phyloP scores from a whole-genome alignment of 1,140 invertebrate genomes.

The Drosophila obscura region DNA sequence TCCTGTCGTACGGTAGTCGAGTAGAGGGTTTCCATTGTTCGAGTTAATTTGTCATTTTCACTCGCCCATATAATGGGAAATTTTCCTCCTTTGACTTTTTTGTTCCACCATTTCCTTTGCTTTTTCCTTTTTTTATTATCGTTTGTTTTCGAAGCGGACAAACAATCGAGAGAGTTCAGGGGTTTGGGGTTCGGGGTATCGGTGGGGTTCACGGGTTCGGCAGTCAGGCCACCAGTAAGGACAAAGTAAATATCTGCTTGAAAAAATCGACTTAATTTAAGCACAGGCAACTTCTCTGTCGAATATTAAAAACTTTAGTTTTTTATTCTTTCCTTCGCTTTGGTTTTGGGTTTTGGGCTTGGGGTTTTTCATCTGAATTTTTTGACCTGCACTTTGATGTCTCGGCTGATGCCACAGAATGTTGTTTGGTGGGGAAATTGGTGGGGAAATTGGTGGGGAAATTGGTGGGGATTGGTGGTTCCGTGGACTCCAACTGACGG shows the following conservation, averaged over 20 bases:
- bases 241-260: conserved; percentile 64
- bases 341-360: conserved; percentile 7
- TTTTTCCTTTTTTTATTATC: conserved; percentile 25
- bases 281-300: conserved; percentile 42
- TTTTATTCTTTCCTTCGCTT: neutral
- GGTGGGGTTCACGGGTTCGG: too few species aligned
- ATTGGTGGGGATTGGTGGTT: conserved; percentile 1
- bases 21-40: conserved; percentile 43
- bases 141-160: conserved; percentile 12
- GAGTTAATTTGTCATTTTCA: conserved; percentile 80
- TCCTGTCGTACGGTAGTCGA: conserved; percentile 28
- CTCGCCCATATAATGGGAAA: conserved; percentile 75
- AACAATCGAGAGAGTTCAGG: conserved; percentile 59
- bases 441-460: neutral
- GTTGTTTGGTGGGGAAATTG: conserved; percentile 10
- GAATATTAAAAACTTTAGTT: conserved; percentile 58
- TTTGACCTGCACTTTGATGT: conserved; percentile 34
- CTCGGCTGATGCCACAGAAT: conserved; percentile 6
- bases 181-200: neutral
- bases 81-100: conserved; percentile 24
- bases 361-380: neutral
- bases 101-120: neutral
- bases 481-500: conserved; percentile 14
- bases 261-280: conserved; percentile 66
- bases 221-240: conserved; percentile 19